phyloP scores from a whole-genome alignment of 2,797 vertebrate genomes.

The Tadarida brasiliensis region DNA sequence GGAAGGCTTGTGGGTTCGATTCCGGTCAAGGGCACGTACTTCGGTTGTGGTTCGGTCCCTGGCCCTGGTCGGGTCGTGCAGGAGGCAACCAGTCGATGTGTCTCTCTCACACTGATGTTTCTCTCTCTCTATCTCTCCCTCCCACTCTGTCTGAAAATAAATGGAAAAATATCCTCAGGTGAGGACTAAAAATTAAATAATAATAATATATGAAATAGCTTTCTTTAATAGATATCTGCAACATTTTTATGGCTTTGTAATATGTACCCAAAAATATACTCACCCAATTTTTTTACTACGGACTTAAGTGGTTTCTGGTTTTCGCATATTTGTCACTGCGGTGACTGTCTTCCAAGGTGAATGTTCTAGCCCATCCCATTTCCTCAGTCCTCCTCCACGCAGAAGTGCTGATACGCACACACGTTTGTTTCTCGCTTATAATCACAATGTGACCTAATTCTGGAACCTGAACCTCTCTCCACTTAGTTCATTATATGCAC shows the following conservation, averaged over 20 bases:
- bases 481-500: not conserved
- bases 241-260: conserved; percentile 32
- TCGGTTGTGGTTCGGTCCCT: no score
- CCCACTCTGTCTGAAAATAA: no score
- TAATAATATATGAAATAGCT: not conserved
- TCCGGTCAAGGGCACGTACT: no score
- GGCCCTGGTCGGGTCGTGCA: no score
- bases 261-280: not conserved
- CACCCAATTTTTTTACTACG: conserved; percentile 6
- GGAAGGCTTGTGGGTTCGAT: no score
- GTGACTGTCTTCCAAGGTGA: conserved; percentile 2
- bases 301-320: not conserved
- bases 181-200: not conserved
- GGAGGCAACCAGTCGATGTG: no score
- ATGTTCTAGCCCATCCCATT: conserved; percentile 4
- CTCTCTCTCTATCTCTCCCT: no score
- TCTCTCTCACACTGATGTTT: no score
- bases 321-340: conserved; percentile 5
- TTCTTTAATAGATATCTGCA: conserved; percentile 38
- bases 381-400: conserved; percentile 6
- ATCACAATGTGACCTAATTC: conserved; percentile 43
- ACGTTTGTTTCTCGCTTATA: not conserved
- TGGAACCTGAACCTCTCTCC: conserved; percentile 23
- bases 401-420: not conserved
- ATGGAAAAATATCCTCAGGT: no score